Conservation (phyloP, 2,113 vertebrate genomes). For the Lamprologus ornatipinnis region DNA sequence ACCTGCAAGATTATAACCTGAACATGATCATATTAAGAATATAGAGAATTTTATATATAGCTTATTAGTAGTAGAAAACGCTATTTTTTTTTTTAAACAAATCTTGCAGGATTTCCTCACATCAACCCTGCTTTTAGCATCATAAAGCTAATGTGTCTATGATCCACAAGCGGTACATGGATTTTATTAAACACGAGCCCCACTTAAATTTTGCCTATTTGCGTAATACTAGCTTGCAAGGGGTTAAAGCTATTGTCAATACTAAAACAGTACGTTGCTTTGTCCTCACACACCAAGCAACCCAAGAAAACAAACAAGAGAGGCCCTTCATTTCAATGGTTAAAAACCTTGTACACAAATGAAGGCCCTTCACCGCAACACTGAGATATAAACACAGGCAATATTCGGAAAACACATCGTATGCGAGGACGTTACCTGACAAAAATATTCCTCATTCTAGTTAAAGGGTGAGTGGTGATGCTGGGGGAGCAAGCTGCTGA, state of each 20-base stretch:
- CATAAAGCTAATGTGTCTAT: constrained; percentile 75
- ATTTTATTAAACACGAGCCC: constrained; percentile 60
- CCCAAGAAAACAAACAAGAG: background rate
- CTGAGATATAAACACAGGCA: constrained; percentile 25
- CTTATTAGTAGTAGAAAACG: constrained; percentile 43
- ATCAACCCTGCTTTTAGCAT: constrained; percentile 77
- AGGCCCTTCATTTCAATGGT: constrained; percentile 26
- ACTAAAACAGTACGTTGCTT: constrained; percentile 42
- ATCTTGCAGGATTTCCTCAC: constrained; percentile 54
- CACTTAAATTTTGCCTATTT: constrained; percentile 47
- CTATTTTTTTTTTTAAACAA: constrained; percentile 36
- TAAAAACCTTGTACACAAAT: constrained; percentile 5
- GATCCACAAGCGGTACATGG: constrained; percentile 56
- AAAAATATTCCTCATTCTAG: constrained; percentile 54
- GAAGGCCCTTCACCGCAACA: constrained; percentile 27
- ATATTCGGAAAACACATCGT: background rate
- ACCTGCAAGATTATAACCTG: constrained; percentile 66
- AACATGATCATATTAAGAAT: constrained; percentile 51
- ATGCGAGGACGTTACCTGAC: constrained; percentile 56
- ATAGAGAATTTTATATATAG: constrained; percentile 42
- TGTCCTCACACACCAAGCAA: constrained; percentile 32
- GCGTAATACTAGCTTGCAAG: constrained; percentile 56
- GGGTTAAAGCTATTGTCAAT: constrained; percentile 64
- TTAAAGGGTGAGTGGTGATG: constrained; percentile 61
- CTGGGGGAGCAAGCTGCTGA: constrained; percentile 63